Percentiles rank a stretch among this genome's conserved stretches.
Evolutionary conservation across 2,888 invertebrate genomes (phyloP).

Genomic region (Heliconius ethilla): DNA sequence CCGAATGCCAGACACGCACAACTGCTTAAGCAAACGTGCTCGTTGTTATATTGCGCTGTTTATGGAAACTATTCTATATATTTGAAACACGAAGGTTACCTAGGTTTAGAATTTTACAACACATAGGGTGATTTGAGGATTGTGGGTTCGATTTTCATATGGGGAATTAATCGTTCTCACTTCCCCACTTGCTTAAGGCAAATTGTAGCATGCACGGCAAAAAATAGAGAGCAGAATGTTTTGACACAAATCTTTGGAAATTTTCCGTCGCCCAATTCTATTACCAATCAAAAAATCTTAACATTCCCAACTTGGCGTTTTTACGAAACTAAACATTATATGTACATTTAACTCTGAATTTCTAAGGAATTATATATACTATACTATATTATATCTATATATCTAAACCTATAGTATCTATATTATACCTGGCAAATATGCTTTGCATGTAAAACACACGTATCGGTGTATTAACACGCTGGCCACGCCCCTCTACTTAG

Average conservation of each 20-base stretch:
- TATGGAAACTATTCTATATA: conserved; percentile 30
- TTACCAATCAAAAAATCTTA: too few species aligned
- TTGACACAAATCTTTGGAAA: neutral
- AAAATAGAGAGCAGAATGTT: neutral
- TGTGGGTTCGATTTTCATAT: neutral
- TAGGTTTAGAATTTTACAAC: neutral
- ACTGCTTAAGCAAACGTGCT: conserved; percentile 33
- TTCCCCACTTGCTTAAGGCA: neutral
- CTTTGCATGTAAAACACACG: conserved; percentile 7
- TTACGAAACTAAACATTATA: too few species aligned
- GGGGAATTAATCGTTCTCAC: neutral
- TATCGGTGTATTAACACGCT: conserved; percentile 23
- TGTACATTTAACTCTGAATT: neutral
- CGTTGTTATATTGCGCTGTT: conserved; percentile 26
- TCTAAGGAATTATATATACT: neutral
- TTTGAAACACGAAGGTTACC: conserved; percentile 25
- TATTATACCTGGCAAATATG: neutral
- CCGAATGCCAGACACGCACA: conserved; percentile 34
- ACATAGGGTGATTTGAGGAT: neutral
- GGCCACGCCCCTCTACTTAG: conserved; percentile 34
- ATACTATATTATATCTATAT: too few species aligned
- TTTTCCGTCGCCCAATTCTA: too few species aligned
- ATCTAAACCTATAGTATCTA: neutral
- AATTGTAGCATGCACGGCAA: neutral
- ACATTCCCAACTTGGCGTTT: too few species aligned